These are phyloP conservation scores for Melopsittacus undulatus DNA, from an alignment of 2,797 vertebrate species.

Conservation along the genomic window DNA sequence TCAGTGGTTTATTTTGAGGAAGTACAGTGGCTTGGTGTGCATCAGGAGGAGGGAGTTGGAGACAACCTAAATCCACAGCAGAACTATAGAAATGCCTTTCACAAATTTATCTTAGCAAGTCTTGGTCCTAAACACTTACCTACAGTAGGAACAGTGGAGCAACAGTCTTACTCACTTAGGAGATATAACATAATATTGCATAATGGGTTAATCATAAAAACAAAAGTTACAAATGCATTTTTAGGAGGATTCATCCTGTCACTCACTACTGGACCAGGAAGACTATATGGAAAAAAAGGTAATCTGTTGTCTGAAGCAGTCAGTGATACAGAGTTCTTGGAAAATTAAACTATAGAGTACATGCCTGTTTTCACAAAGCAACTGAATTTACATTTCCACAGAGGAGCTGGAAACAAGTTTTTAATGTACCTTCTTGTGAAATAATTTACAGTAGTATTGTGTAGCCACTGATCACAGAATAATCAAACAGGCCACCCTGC, in stretches of 20 bases:
- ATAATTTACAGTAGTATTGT: neutral
- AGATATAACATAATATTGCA: neutral
- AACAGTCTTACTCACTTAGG: neutral
- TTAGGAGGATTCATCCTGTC: neutral
- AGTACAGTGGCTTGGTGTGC: neutral
- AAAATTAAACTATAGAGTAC: neutral
- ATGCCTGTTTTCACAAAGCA: neutral
- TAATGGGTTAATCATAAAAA: neutral
- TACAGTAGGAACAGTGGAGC: neutral
- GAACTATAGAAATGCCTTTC: neutral
- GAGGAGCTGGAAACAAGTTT: neutral
- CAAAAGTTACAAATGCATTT: neutral
- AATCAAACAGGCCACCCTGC: neutral
- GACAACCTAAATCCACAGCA: neutral
- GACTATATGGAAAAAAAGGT: neutral
- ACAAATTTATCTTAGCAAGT: neutral
- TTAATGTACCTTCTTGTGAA: neutral
- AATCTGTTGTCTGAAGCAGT: neutral
- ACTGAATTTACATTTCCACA: neutral
- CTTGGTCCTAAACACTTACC: neutral
- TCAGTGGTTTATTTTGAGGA: conserved; percentile 21
- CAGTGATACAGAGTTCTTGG: neutral
- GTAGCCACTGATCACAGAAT: neutral
- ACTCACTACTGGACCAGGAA: neutral
- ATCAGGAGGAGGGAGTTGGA: neutral